Base-by-base conservation (phyloP, 2,888 invertebrate species). In the Scrobipalpa atriplicella region DNA sequence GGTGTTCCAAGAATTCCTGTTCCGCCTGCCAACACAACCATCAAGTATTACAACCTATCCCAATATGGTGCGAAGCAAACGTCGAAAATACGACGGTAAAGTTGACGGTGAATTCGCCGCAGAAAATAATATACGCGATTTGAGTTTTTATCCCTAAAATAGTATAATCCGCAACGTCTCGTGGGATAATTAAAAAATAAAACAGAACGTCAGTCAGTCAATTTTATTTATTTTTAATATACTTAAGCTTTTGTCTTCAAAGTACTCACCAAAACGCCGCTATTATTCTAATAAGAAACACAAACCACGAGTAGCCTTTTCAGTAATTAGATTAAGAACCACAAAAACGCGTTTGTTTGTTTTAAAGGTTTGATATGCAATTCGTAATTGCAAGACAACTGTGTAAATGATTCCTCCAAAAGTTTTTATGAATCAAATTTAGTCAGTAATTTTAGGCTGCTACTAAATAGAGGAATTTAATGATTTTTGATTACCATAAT, bases 1-100 rank as follows among this genome's bases (percentile, higher is more conserved):
- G 73, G 68, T 92, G 91, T 38, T 88, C 85, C 71, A 85, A 83
- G 69, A 92, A 92, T 82, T 92, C 91, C 66, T 76, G 80, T 78
- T 92, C 92, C 13, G 91, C 92, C 92, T 92, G 81, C 43, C 62
- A 69, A 38, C 64, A 56, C 19, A 54, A 21, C 10, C 39, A 21
- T 16, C n/a, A 19, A 36, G 0, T 8, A 36, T 52, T 62, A 43
- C 43, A 62, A 62, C 2, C 0, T 5, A 29, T 21, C 0, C 62
- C 19, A 43, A 47, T 6, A 9, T 19, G 39, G 21, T 47, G 51
- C 63, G 7, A 2, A 64, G 13, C 16, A 64, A 64, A 52, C 38
- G 52, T 6, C 47, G 62, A 62, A 43, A 62, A 43, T 19, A 16
- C 61, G 19, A 29, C 36, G 16, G 19, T 38, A 62, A 38, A 38